Base-by-base conservation (phyloP, 2,888 invertebrate genomes). In the Drosophila longiperda region DNA sequence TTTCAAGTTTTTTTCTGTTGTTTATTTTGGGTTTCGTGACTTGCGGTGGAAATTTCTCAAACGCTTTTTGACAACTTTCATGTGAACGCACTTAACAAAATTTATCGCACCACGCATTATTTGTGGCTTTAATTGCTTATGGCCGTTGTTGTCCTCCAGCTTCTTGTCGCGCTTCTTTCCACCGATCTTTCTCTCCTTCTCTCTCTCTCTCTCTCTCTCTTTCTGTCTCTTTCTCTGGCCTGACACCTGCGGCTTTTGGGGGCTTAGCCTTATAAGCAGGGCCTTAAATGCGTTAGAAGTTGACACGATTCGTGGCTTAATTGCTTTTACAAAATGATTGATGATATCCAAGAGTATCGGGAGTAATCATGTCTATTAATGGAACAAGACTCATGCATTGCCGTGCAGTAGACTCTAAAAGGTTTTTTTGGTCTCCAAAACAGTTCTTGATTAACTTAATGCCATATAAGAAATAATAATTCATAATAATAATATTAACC, bases 11-110 rank as follows among this genome's bases (percentile, higher is more conserved):
- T 40, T 15, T 40, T 57, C n/a, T 23, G 11, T 40, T 26, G 36
- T 52, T 33, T 45, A 38, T 58, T n/a, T 12, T 49, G 6, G 20
- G 15, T 45, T 67, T 48, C 58, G 57, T 55, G 52, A 61, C 62
- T 67, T 58, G 74, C 68, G 79, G 86, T 83, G 89, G 74, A 87
- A 87, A 89, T 89, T 89, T 78, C 73, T 89, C 90, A 87, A 87
- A 89, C 85, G 69, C 76, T 89, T 87, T 91, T 91, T 86, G 89
- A 91, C 90, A 91, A 91, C 83, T 84, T 88, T 84, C 78, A 84
- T 87, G 83, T 75, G 78, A 91, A 90, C 87, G 90, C 91, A 90
- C 91, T 90, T 91, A 91, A 89, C 84, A 77, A 82, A 78, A 87
- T 90, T 91, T 90, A 90, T 91, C 91, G 81, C 77, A 69, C 66